Percentiles rank a stretch among this genome's conserved stretches.
Conservation (phyloP, 2,797 vertebrate genomes). For the Rhadinocentrus ornatus region DNA sequence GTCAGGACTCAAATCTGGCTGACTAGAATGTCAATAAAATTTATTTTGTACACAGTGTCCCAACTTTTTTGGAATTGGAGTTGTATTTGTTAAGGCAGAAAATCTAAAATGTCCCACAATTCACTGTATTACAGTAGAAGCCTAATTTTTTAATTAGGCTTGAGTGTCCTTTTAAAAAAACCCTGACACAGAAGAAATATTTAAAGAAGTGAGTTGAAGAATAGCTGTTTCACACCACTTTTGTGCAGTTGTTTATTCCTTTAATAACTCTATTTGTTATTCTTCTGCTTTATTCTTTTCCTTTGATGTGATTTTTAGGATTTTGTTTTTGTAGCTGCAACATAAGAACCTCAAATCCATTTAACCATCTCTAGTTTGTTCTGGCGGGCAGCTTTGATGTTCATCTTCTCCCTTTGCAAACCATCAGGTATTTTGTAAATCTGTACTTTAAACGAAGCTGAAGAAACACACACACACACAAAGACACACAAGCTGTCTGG, state of each 20-base stretch:
- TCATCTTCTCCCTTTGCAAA: conserved; percentile 23
- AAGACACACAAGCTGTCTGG: conserved; percentile 24
- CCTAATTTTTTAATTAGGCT: no score
- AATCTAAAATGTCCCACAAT: no score
- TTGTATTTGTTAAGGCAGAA: no score
- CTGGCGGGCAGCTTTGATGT: conserved; percentile 40
- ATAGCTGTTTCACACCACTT: not conserved
- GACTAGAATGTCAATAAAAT: no score
- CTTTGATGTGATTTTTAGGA: conserved; percentile 25
- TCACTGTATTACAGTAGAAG: no score
- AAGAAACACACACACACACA: conserved; percentile 6
- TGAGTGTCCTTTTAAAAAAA: not conserved
- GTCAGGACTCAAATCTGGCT: no score
- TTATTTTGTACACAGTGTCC: no score
- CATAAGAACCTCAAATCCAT: conserved; percentile 3
- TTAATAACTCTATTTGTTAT: conserved; percentile 20
- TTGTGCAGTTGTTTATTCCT: conserved; percentile 17
- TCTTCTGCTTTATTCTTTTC: conserved; percentile 43
- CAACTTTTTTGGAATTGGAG: no score
- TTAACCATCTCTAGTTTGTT: conserved; percentile 32
- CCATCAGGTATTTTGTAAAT: conserved; percentile 39
- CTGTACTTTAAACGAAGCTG: conserved; percentile 28
- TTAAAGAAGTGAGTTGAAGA: conserved; percentile 2
- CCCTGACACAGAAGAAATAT: conserved; percentile 27
- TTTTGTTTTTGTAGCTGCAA: conserved; percentile 27